A percentile compares a stretch with the other conserved stretches of the same genome.
Conservation (phyloP, 2,113 vertebrate genomes). For the Xenotilapia flavipinnis region DNA sequence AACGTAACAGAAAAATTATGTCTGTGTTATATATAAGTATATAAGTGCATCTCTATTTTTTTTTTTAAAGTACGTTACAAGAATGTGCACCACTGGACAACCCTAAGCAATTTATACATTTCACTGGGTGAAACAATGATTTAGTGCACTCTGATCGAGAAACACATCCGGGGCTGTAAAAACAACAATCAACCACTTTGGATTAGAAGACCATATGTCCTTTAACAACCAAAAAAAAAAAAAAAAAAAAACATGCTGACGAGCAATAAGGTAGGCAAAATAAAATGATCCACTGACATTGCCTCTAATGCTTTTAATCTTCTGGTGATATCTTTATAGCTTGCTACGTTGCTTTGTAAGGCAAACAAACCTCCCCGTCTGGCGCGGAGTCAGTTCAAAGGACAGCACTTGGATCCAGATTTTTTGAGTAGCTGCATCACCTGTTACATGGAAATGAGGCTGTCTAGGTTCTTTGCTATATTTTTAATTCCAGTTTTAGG, state of each 20-base stretch:
- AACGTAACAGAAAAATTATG: neutral
- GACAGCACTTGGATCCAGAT: neutral
- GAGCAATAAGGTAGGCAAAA: conserved; percentile 30
- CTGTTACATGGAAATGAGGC: neutral
- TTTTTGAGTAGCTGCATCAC: neutral
- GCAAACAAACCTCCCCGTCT: conserved; percentile 12
- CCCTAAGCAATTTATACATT: conserved; percentile 35
- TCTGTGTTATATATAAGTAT: neutral
- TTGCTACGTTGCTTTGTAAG: conserved; percentile 38
- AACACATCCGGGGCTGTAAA: conserved; percentile 65
- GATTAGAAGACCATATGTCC: conserved; percentile 60
- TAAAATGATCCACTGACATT: conserved; percentile 55
- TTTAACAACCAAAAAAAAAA: conserved; percentile 47
- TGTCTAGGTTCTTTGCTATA: neutral
- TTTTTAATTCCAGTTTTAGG: neutral
- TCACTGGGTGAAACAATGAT: conserved; percentile 35
- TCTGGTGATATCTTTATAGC: conserved; percentile 60
- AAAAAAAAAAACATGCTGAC: conserved; percentile 30
- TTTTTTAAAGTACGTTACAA: neutral
- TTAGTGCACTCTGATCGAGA: conserved; percentile 53
- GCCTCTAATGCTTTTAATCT: conserved; percentile 60
- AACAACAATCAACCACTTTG: conserved; percentile 63
- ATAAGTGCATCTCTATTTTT: neutral
- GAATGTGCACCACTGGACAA: neutral
- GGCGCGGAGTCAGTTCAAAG: conserved; percentile 6